A percentile compares a stretch with the other conserved stretches of the same genome.
Evolutionary conservation across 2,888 invertebrate species (phyloP).

Genomic region (Drosophila peninsularis): DNA sequence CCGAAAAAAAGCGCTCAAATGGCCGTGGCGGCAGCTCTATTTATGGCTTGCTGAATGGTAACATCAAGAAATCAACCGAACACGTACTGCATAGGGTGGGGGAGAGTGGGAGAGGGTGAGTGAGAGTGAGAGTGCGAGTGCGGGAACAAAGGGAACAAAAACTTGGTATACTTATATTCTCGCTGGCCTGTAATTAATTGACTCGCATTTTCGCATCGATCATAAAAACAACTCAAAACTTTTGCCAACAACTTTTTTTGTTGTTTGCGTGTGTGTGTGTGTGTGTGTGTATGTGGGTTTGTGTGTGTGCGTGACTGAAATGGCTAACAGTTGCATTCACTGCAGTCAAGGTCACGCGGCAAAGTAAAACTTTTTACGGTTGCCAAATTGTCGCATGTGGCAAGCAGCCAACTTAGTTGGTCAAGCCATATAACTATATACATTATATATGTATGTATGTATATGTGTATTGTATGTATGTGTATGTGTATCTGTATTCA

Average conservation of each 20-base stretch:
- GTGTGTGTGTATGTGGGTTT: background rate
- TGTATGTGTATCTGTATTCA: too few relatives aligned
- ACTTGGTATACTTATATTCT: conserved; percentile 24
- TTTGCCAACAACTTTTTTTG: conserved; percentile 51
- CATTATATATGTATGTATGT: background rate
- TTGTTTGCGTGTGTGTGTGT: background rate
- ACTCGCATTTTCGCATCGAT: conserved; percentile 68
- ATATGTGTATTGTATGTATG: background rate
- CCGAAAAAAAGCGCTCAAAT: conserved; percentile 57
- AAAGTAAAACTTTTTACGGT: conserved; percentile 26
- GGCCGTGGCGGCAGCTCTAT: conserved; percentile 22
- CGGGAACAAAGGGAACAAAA: background rate
- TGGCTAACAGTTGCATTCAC: conserved; percentile 49
- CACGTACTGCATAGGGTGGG: conserved; percentile 25
- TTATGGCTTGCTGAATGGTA: conserved; percentile 36
- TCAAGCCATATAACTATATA: conserved; percentile 13
- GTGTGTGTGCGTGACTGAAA: conserved; percentile 27
- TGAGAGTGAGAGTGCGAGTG: background rate
- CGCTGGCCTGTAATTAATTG: conserved; percentile 71
- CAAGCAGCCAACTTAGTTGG: conserved; percentile 42
- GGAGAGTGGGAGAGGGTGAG: background rate
- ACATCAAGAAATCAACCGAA: conserved; percentile 38
- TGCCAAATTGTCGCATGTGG: conserved; percentile 45
- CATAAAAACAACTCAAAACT: conserved; percentile 59
- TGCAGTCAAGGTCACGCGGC: conserved; percentile 68